Base-by-base conservation (phyloP, 2,113 vertebrate genomes). In the Platichthys flesus region DNA sequence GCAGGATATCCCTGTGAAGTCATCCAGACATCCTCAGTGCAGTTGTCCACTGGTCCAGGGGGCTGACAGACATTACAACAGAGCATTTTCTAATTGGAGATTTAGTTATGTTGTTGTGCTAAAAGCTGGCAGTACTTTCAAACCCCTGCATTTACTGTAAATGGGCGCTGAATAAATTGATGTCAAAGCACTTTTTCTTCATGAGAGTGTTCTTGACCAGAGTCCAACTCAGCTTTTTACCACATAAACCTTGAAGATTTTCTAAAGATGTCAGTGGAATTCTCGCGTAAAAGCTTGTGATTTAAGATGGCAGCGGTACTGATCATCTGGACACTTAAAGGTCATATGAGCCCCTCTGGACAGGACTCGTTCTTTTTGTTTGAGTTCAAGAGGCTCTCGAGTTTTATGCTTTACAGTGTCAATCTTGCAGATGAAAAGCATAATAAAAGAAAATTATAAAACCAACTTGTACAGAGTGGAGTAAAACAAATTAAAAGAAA, bases 31-130 rank as follows among this genome's bases (percentile, higher is more conserved):
- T 67, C 40, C 37, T 26, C 35, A 40, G 4, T 26, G 18, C 57
- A 55, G 31, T 54, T 28, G 47, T 70, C n/a, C 49, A 15, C 14
- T 66, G 18, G 63, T 52, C 49, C 64, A 28, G 15, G 21, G 21
- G 1, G 18, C 42, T 55, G 78, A 15, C 31, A 65, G 23, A 54
- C 57, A 10, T 20, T 35, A 14, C 35, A 64, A 5, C 52, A 55
- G 4, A 40, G 51, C 20, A 9, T 62, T 79, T 59, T 59, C 13
- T 12, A 15, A 4, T 16, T 49, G 45, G 26, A 0, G 55, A 47
- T 73, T 76, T 58, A 73, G 55, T 74, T 68, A 67, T 55, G 18
- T 16, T 60, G 20, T 69, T 51, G 40, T 66, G 76, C 68, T 74
- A 83, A 62, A 74, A 84, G 73, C 55, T 21, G 52, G 35, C 31